Evolutionary conservation across 2,113 vertebrate genomes (phyloP).

Genomic region (Thymallus thymallus): DNA sequence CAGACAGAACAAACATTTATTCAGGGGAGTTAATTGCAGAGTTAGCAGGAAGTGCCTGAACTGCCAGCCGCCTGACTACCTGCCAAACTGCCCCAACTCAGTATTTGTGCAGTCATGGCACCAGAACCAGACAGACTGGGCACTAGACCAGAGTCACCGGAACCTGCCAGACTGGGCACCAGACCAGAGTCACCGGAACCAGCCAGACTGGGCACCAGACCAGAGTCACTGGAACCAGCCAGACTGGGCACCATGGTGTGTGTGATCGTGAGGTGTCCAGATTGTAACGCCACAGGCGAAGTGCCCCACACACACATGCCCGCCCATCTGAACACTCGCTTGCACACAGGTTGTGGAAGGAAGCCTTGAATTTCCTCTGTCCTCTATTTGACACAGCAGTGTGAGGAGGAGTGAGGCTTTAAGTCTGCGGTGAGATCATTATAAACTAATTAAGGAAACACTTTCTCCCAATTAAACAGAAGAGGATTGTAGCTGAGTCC

Average conservation of each 20-base stretch:
- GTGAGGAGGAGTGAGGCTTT: too few relatives aligned
- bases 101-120: constrained; percentile 61
- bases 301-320: too few relatives aligned
- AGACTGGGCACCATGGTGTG: background rate
- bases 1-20: constrained; percentile 45
- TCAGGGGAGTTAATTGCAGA: constrained; percentile 54
- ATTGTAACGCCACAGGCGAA: constrained; percentile 16
- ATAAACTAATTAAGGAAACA: too few relatives aligned
- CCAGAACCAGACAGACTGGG: constrained; percentile 28
- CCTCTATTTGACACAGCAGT: constrained; percentile 1
- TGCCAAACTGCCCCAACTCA: constrained; percentile 58
- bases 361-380: background rate
- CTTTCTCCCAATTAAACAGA: too few relatives aligned
- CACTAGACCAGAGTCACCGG: background rate
- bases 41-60: constrained; percentile 57
- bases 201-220: too few relatives aligned
- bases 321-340: too few relatives aligned
- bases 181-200: too few relatives aligned
- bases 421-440: too few relatives aligned
- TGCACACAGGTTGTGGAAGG: too few relatives aligned
- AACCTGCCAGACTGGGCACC: too few relatives aligned
- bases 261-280: constrained; percentile 25
- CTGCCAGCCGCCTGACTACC: background rate
- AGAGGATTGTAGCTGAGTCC: too few relatives aligned
- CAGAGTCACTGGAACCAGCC: background rate